Base-by-base conservation (phyloP, 2,888 invertebrate species). In the Eristalis tenax region DNA sequence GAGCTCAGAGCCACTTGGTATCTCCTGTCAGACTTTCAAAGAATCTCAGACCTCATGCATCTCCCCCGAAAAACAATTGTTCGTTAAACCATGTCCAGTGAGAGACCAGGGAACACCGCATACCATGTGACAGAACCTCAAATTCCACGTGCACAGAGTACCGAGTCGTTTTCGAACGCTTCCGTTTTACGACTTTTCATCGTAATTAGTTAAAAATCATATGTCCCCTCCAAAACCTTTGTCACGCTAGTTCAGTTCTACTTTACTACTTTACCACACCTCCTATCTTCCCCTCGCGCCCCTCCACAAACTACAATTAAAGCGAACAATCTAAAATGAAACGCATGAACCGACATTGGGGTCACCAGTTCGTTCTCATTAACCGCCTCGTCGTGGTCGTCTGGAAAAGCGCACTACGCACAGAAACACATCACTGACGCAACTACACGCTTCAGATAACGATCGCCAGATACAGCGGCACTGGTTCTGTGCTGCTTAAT, bases 301-400 rank as follows among this genome's bases (percentile, higher is more conserved):
- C 32, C 4, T 1, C 4, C 6, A 32, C 32, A 8, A 66, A 61
- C 38, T 40, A 59, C 28, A 50, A 78, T 56, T 26, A 64, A 57
- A 35, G 35, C 26, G 43, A 50, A 56, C n/a, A 74, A 81, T 57
- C 28, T 63, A 40, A 75, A 75, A 50, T 74, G 74, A 43, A 75
- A 81, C 81, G 81, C 81, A 69, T 81, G 74, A 40, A 57, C 18
- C 40, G 69, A 64, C 74, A 81, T 75, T 28, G 40, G 64, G 81
- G 81, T 81, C 74, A 81, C 22, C 63, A 64, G 26, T 43, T 81
- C 75, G 81, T 32, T 40, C 74, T 22, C 64, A 74, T 81, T 75
- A 63, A 50, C 56, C 28, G 23, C 28, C 15, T 26, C 61, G 43
- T 8, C 28, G 26, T 3, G 28, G 28, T 28, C 22, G 56, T 8